A percentile compares a stretch with the other conserved stretches of the same genome.
These are phyloP conservation scores for Australoheros facetus DNA, from an alignment of 2,797 vertebrate genomes.

Conservation along the genomic window DNA sequence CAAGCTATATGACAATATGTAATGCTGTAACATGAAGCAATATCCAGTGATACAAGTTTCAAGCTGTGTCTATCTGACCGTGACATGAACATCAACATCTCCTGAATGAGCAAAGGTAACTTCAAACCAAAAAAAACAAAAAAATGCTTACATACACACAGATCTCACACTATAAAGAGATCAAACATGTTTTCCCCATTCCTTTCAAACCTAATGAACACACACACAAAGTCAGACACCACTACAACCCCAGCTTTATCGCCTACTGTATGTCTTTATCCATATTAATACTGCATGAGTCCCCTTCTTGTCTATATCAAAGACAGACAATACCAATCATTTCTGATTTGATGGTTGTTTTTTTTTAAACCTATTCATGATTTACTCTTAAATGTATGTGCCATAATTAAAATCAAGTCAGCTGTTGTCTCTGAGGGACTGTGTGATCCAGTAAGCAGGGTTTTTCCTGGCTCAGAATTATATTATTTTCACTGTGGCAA, in stretches of 20 bases:
- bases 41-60: not conserved
- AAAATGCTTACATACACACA: slow-evolving; percentile 2
- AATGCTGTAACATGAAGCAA: not conserved
- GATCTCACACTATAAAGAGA: not conserved
- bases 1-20: not conserved
- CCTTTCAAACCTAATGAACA: not conserved
- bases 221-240: slow-evolving; percentile 25
- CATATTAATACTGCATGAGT: slow-evolving; percentile 56
- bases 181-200: not conserved
- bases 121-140: not conserved
- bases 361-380: slow-evolving; percentile 29
- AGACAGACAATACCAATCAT: slow-evolving; percentile 29
- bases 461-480: not conserved
- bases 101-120: slow-evolving; percentile 4
- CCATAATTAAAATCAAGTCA: slow-evolving; percentile 49
- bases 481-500: slow-evolving; percentile 50
- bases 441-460: not conserved
- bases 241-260: slow-evolving; percentile 45
- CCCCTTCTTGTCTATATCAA: slow-evolving; percentile 21
- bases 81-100: slow-evolving; percentile 6
- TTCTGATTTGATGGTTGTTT: slow-evolving; percentile 25
- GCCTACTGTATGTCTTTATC: slow-evolving; percentile 56
- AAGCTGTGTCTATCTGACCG: slow-evolving; percentile 17
- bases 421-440: slow-evolving; percentile 16
- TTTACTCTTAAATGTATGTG: slow-evolving; percentile 29